Conservation (phyloP, 2,797 vertebrate species). For the Sorex maritimensis region DNA sequence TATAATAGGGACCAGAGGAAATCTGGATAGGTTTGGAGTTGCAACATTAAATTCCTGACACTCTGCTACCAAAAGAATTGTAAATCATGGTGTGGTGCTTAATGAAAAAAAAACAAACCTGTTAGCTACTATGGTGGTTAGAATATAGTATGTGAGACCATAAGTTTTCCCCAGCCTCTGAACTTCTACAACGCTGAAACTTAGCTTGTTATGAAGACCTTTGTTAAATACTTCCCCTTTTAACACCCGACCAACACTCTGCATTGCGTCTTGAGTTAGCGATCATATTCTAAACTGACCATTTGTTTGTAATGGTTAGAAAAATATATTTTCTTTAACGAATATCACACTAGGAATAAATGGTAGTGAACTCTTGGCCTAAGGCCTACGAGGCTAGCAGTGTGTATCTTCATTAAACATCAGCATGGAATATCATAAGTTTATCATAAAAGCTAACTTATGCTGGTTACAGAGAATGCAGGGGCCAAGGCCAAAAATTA, state of each 20-base stretch:
- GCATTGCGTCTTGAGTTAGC: neutral
- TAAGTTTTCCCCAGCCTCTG: neutral
- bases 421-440: neutral
- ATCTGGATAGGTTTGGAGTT: no score
- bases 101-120: neutral
- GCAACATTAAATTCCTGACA: no score
- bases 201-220: neutral
- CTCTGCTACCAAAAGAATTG: no score
- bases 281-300: neutral
- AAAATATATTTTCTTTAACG: conserved; percentile 1
- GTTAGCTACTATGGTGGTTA: neutral
- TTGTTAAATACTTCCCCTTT: fast-evolving
- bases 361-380: neutral
- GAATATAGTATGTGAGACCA: neutral
- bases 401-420: conserved; percentile 5
- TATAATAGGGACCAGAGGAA: no score
- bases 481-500: no score
- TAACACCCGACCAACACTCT: neutral
- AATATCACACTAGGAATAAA: neutral
- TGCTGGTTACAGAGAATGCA: no score
- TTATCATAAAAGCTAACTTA: no score
- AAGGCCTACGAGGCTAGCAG: neutral
- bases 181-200: neutral
- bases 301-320: neutral
- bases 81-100: no score